A percentile compares a stretch with the other conserved stretches of the same genome.
Evolutionary conservation across 2,888 invertebrate genomes (phyloP).

Genomic region (Leptinotarsa tumamoca): DNA sequence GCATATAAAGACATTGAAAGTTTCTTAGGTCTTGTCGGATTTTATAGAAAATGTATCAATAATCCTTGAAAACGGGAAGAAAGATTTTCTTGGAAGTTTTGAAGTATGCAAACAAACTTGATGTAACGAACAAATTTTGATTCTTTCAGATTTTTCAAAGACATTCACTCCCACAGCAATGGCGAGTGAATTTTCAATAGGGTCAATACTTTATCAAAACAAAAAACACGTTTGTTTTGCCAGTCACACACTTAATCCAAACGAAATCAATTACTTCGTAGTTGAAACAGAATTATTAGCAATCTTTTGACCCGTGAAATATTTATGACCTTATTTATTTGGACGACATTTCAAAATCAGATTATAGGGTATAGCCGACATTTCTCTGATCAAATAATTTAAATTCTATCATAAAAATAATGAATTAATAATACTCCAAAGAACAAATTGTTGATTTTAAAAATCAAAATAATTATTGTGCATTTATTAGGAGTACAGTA

Average conservation of each 20-base stretch:
- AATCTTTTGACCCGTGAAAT: neutral
- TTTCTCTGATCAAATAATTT: neutral
- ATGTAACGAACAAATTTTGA: slow-evolving; percentile 2
- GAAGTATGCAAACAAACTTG: too few relatives aligned
- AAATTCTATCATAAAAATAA: neutral
- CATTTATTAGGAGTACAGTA: neutral
- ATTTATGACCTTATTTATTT: neutral
- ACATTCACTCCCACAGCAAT: neutral
- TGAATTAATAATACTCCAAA: neutral
- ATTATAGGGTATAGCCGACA: neutral
- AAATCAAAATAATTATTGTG: neutral
- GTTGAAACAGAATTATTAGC: neutral
- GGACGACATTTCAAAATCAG: neutral
- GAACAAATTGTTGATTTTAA: neutral
- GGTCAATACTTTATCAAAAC: neutral
- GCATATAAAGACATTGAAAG: slow-evolving; percentile 18
- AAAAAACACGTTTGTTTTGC: neutral
- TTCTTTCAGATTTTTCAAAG: neutral
- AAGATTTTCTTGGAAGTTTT: neutral
- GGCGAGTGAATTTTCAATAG: neutral
- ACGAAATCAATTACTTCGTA: neutral
- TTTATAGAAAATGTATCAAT: slow-evolving; percentile 9
- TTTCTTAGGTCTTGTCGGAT: slow-evolving; percentile 6
- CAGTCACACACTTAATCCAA: neutral
- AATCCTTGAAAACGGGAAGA: neutral